phyloP scores from a whole-genome alignment of 35 echinoderm and acorn worm genomes.

The Patiria miniata region DNA sequence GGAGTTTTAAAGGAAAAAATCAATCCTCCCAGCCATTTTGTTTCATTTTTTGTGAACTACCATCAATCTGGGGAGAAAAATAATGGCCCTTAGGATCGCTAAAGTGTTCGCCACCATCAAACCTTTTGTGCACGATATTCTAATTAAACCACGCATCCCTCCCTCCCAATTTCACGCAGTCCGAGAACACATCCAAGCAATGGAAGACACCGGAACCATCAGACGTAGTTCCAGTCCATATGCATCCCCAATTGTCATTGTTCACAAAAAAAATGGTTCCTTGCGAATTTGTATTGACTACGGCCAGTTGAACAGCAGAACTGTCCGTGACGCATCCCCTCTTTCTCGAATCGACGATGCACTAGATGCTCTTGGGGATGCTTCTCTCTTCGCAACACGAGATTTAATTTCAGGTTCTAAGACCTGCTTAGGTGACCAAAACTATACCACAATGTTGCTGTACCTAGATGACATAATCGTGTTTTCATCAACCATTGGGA shows the following conservation, averaged over 20 bases:
- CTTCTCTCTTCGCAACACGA: background rate
- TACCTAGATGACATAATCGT: background rate
- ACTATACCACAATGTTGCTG: background rate
- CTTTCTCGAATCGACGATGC: slow-evolving; percentile 43
- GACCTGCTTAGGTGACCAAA: background rate
- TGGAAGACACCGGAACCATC: slow-evolving; percentile 45
- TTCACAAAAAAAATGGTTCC: slow-evolving; percentile 51
- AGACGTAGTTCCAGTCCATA: slow-evolving; percentile 48
- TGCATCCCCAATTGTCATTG: slow-evolving; percentile 60
- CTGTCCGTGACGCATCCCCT: slow-evolving; percentile 46
- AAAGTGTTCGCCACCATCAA: slow-evolving; percentile 12
- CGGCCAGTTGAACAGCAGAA: slow-evolving; percentile 33
- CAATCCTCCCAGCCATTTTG: too few relatives aligned
- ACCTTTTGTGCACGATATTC: background rate
- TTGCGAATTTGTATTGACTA: slow-evolving; percentile 58
- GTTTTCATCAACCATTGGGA: background rate
- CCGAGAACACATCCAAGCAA: background rate
- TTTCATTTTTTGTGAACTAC: too few relatives aligned
- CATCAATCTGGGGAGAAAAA: too few relatives aligned
- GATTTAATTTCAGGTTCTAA: background rate
- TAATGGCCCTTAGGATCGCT: too few relatives aligned
- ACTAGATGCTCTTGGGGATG: too few relatives aligned
- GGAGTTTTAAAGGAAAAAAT: too few relatives aligned
- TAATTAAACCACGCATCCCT: slow-evolving; percentile 51
- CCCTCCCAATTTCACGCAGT: slow-evolving; percentile 55